A percentile compares a stretch with the other conserved stretches of the same genome.
These are phyloP conservation scores for Seriola aureovittata DNA, from an alignment of 2,113 vertebrate species.

Conservation along the genomic window DNA sequence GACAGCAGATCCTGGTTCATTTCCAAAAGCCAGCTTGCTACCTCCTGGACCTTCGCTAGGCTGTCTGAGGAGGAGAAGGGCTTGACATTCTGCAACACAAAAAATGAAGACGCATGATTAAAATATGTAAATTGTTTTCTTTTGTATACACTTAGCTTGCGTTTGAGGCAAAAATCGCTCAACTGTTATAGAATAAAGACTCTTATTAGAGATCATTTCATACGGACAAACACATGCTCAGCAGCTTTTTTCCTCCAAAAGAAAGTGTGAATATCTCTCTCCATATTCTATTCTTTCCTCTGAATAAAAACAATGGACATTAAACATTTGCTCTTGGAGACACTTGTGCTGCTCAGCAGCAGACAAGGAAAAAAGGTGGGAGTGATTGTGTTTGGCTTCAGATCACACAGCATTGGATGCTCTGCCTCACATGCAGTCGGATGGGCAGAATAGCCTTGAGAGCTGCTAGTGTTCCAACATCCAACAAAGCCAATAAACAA, in stretches of 20 bases:
- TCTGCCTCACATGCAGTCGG: conserved; percentile 33
- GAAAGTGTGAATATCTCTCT: conserved; percentile 32
- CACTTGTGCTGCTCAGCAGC: conserved; percentile 26
- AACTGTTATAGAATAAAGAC: not conserved
- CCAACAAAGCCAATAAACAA: conserved; percentile 54
- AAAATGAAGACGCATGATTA: not conserved
- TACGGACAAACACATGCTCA: not conserved
- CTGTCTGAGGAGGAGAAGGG: conserved; percentile 97
- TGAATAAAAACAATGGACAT: conserved; percentile 69
- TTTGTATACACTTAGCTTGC: not conserved
- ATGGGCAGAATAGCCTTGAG: conserved; percentile 46
- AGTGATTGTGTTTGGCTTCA: conserved; percentile 60
- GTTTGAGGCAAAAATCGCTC: not conserved
- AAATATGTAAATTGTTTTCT: conserved; percentile 5
- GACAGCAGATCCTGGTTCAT: conserved; percentile 99
- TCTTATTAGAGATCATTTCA: not conserved
- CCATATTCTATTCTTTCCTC: conserved; percentile 52
- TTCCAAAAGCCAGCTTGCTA: conserved; percentile 99
- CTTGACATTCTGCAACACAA: conserved; percentile 93
- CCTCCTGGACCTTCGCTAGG: conserved; percentile 99
- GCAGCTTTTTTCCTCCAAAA: not conserved
- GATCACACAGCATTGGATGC: conserved; percentile 58
- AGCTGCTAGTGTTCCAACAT: conserved; percentile 46
- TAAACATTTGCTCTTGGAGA: conserved; percentile 57
- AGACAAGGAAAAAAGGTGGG: conserved; percentile 37